Percentiles rank a stretch among this genome's conserved stretches.
phyloP scores from a whole-genome alignment of 1,140 invertebrate genomes.

The Harpegnathos saltator region DNA sequence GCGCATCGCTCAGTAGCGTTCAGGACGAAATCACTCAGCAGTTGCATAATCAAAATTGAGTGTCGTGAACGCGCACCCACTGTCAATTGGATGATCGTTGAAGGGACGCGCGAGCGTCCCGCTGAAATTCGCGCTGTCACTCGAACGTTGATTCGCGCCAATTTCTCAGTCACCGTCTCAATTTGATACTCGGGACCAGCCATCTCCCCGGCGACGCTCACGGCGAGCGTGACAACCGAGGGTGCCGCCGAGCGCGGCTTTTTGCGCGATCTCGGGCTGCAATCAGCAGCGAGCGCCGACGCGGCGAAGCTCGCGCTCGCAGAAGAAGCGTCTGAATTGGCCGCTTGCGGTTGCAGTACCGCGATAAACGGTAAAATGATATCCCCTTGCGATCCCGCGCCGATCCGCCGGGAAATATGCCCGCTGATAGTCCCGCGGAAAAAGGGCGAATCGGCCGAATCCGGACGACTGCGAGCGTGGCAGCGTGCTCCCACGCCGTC shows the following conservation, averaged over 20 bases:
- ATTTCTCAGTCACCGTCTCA: neutral
- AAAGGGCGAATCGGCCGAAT: conserved; percentile 32
- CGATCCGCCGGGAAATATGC: conserved; percentile 32
- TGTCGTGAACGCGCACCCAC: too few species aligned
- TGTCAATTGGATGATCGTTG: too few species aligned
- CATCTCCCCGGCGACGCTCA: neutral
- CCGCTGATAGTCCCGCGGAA: neutral
- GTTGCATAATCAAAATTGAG: too few species aligned
- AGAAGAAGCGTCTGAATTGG: neutral
- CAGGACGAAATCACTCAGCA: too few species aligned
- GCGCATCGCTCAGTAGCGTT: too few species aligned
- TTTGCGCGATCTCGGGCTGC: neutral
- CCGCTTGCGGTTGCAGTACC: neutral
- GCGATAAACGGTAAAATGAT: neutral
- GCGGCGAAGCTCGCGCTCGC: neutral
- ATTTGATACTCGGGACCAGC: conserved; percentile 18
- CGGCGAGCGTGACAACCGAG: neutral
- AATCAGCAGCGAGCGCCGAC: conserved; percentile 9
- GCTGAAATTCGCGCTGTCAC: too few species aligned
- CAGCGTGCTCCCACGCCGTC: neutral
- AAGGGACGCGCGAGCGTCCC: too few species aligned
- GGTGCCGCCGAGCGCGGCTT: neutral
- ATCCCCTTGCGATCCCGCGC: neutral
- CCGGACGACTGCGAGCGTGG: too few species aligned
- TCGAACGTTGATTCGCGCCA: conserved; percentile 15